Percentiles rank a stretch among this genome's conserved stretches.
Evolutionary conservation across 2,113 vertebrate genomes (phyloP).

Genomic region (Phalacrocorax aristotelis): DNA sequence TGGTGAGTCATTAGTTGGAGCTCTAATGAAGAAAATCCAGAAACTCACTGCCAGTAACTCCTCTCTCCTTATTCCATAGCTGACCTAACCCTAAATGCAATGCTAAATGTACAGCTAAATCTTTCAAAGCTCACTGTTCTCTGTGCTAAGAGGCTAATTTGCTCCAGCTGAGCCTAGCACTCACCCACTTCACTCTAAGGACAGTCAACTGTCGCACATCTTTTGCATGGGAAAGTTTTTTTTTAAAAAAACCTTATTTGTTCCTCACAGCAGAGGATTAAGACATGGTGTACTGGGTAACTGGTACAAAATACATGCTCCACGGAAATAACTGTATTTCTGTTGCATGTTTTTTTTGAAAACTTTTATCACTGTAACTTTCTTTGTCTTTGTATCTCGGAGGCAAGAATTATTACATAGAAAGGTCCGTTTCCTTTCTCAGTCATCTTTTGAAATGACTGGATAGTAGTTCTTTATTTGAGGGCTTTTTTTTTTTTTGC

Average conservation of each 20-base stretch:
- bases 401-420: background rate
- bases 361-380: background rate
- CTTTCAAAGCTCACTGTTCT: background rate
- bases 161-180: background rate
- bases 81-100: background rate
- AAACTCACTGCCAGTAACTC: background rate
- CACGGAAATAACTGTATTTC: background rate
- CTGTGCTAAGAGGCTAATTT: background rate
- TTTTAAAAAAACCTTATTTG: background rate
- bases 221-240: background rate
- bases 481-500: fast-evolving
- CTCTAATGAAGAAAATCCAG: background rate
- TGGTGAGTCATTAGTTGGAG: background rate
- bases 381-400: background rate
- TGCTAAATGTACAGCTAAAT: background rate
- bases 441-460: background rate
- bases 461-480: background rate
- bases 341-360: background rate
- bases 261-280: background rate
- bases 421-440: background rate
- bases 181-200: background rate
- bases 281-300: background rate
- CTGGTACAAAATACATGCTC: background rate
- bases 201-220: background rate
- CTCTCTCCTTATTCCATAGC: background rate